Percentiles rank a stretch among this genome's conserved stretches.
Conservation (phyloP, 1,140 invertebrate genomes). For the Bombus balteatus region DNA sequence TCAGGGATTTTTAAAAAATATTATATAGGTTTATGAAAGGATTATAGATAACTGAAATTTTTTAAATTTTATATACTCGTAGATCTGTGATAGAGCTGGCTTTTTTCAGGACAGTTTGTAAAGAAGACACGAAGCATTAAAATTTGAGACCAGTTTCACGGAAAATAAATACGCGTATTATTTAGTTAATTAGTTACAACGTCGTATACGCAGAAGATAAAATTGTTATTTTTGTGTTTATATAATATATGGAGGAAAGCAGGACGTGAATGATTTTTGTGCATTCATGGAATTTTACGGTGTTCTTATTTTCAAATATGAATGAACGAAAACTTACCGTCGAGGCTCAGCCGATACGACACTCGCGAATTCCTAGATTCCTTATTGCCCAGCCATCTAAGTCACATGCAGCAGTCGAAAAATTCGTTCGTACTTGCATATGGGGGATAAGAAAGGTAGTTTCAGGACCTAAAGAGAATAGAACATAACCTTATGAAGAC, state of each 20-base stretch:
- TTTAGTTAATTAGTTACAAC: too few relatives aligned
- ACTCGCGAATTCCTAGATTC: not conserved
- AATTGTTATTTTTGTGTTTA: too few relatives aligned
- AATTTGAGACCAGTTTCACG: too few relatives aligned
- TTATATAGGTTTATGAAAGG: too few relatives aligned
- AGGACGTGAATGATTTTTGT: not conserved
- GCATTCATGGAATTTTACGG: not conserved
- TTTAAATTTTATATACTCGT: too few relatives aligned
- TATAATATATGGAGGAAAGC: not conserved
- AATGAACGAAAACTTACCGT: conserved; percentile 15
- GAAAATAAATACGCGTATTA: too few relatives aligned
- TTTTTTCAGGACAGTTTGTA: too few relatives aligned
- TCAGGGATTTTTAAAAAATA: too few relatives aligned
- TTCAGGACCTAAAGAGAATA: conserved; percentile 20
- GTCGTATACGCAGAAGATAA: not conserved
- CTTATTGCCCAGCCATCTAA: conserved; percentile 9
- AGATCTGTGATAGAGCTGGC: too few relatives aligned
- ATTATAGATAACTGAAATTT: too few relatives aligned
- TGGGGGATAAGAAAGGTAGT: conserved; percentile 9
- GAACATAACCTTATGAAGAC: not conserved
- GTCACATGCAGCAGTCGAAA: conserved; percentile 31
- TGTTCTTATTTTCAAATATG: not conserved
- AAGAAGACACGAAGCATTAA: too few relatives aligned
- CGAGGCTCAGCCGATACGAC: not conserved
- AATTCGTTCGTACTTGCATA: conserved; percentile 18